phyloP scores from a whole-genome alignment of 2,113 vertebrate species.

The Struthio camelus region DNA sequence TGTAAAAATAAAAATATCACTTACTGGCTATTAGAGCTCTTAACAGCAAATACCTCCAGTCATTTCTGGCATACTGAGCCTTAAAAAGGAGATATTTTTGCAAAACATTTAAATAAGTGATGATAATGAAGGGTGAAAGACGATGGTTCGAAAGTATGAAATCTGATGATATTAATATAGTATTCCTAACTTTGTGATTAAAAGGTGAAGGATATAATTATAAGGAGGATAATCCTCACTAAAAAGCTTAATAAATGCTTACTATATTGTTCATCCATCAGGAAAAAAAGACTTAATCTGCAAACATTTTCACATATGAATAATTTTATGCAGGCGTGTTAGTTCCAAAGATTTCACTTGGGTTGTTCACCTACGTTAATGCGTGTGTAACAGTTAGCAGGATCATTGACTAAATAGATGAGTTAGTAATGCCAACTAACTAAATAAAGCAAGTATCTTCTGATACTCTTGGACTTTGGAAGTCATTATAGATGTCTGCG shows the following conservation, averaged over 20 bases:
- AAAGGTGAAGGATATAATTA: not conserved
- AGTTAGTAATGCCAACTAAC: not conserved
- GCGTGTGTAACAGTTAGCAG: not conserved
- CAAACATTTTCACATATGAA: not conserved
- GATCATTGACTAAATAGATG: not conserved
- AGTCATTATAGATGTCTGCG: not conserved
- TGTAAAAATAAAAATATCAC: constrained; percentile 53
- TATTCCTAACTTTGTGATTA: not conserved
- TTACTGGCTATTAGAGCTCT: not conserved
- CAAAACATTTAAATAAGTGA: not conserved
- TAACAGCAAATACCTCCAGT: not conserved
- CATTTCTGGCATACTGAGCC: not conserved
- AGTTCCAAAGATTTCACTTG: not conserved
- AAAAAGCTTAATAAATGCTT: not conserved
- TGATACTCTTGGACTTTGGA: not conserved
- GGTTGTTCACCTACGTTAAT: not conserved
- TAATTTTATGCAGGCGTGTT: not conserved
- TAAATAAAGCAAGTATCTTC: not conserved
- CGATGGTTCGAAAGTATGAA: not conserved
- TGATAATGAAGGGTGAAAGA: not conserved
- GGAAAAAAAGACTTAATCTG: not conserved
- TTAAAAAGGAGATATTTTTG: not conserved
- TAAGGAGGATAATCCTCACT: not conserved
- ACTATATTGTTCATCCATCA: not conserved
- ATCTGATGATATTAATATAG: not conserved